A percentile compares a stretch with the other conserved stretches of the same genome.
These are phyloP conservation scores for Diadumene lineata DNA, from an alignment of 92 coral and sea anemone species.

Conservation along the genomic window DNA sequence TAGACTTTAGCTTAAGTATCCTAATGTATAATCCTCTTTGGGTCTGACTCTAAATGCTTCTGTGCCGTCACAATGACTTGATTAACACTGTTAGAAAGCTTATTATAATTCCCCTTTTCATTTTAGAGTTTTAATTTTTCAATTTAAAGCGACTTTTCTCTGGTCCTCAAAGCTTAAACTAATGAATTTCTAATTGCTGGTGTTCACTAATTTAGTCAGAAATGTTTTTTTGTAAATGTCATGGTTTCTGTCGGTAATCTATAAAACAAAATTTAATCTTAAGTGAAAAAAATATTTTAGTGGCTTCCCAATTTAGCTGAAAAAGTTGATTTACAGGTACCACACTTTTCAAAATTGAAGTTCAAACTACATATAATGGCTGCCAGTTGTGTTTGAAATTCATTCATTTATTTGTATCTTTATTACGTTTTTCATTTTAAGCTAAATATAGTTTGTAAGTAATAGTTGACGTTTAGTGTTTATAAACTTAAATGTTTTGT, in stretches of 20 bases:
- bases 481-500: too few species aligned
- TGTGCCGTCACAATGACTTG: neutral
- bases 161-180: slow-evolving; percentile 17
- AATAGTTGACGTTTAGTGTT: too few species aligned
- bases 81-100: neutral
- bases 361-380: too few species aligned
- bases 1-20: slow-evolving; percentile 10
- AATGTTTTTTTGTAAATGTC: neutral
- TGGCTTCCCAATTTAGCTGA: too few species aligned
- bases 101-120: neutral
- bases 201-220: slow-evolving; percentile 19
- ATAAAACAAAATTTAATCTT: too few species aligned
- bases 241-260: neutral
- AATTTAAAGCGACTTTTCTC: slow-evolving; percentile 5
- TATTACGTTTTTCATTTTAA: too few species aligned
- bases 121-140: neutral
- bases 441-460: too few species aligned
- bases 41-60: neutral
- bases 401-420: too few species aligned
- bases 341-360: too few species aligned
- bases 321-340: too few species aligned
- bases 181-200: slow-evolving; percentile 25
- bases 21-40: neutral
- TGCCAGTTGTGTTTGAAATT: too few species aligned
- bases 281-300: too few species aligned